phyloP scores from a whole-genome alignment of 2,113 vertebrate genomes.

The Castor canadensis region DNA sequence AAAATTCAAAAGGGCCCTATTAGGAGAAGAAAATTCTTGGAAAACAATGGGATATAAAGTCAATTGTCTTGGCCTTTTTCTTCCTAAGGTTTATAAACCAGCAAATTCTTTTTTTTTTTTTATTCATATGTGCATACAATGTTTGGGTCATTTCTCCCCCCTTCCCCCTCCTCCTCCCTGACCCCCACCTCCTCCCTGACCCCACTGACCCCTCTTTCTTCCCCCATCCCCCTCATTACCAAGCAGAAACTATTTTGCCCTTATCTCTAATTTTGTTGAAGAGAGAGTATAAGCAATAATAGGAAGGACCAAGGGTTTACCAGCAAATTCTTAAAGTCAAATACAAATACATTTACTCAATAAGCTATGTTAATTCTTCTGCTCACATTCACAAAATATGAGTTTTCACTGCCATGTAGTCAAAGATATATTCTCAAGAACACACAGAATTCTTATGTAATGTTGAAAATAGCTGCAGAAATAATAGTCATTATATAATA shows the following conservation, averaged over 20 bases:
- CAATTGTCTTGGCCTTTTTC: not conserved
- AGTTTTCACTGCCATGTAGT: not conserved
- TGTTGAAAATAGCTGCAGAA: not conserved
- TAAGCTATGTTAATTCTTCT: not conserved
- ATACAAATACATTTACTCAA: not conserved
- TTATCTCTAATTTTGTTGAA: too few relatives aligned
- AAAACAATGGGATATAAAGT: not conserved
- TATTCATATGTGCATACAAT: too few relatives aligned
- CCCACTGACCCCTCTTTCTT: too few relatives aligned
- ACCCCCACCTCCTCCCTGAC: too few relatives aligned
- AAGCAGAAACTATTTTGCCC: too few relatives aligned
- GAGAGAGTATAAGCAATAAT: too few relatives aligned
- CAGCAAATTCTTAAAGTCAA: not conserved
- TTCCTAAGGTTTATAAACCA: not conserved
- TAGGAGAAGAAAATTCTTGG: not conserved
- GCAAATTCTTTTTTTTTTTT: too few relatives aligned
- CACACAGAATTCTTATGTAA: not conserved
- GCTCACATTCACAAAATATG: not conserved
- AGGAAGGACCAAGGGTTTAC: too few relatives aligned
- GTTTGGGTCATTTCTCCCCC: too few relatives aligned
- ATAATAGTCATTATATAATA: not conserved
- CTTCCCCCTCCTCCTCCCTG: too few relatives aligned
- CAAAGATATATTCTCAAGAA: not conserved
- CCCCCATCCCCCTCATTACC: too few relatives aligned
- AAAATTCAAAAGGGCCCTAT: not conserved